Conservation (phyloP, 2,888 invertebrate species). For the Esperia sulphurella region DNA sequence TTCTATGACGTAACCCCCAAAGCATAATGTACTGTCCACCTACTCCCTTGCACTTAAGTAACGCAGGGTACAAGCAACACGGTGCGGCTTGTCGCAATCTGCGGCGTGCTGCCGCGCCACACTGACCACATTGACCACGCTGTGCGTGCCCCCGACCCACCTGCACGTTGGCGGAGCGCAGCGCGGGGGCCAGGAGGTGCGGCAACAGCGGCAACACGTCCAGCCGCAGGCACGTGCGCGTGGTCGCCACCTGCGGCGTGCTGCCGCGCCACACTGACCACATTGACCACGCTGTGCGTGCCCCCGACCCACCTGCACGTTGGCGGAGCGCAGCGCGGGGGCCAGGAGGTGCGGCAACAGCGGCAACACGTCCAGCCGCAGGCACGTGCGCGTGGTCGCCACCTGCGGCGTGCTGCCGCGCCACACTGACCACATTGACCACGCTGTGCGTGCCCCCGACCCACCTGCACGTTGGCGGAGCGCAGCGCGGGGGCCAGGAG, state of each 20-base stretch:
- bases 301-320: slow-evolving; percentile 62
- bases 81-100: slow-evolving; percentile 35
- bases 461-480: slow-evolving; percentile 81
- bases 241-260: slow-evolving; percentile 31
- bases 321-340: slow-evolving; percentile 87
- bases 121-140: slow-evolving; percentile 80
- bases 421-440: slow-evolving; percentile 78
- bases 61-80: too few species aligned
- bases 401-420: slow-evolving; percentile 75
- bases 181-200: slow-evolving; percentile 84
- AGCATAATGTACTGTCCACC: too few species aligned
- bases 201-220: slow-evolving; percentile 85
- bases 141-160: too few species aligned
- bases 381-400: slow-evolving; percentile 51
- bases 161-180: slow-evolving; percentile 84
- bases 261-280: slow-evolving; percentile 82
- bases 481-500: slow-evolving; percentile 87
- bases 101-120: slow-evolving; percentile 77
- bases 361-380: slow-evolving; percentile 84
- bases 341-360: slow-evolving; percentile 84
- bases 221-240: slow-evolving; percentile 81
- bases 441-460: too few species aligned
- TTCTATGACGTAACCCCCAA: too few species aligned
- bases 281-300: too few species aligned
- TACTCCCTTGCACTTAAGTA: too few species aligned